Evolutionary conservation across 1,140 invertebrate genomes (phyloP), one percentile per base, ranked within the genome.

Genomic region (Chrysomallon squamiferum): DNA sequence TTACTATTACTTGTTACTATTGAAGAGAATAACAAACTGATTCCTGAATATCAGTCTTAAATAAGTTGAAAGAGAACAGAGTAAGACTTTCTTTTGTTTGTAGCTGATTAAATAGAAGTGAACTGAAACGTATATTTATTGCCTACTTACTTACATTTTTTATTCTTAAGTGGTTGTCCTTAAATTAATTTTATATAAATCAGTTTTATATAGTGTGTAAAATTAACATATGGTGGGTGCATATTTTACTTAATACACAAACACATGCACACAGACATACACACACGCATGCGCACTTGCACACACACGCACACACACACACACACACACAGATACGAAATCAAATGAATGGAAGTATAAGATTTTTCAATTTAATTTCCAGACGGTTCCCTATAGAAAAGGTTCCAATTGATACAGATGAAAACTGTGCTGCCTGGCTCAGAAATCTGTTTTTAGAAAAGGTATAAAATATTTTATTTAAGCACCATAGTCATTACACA

Each of bases 361-460:
- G n/a, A n/a, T n/a, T n/a, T n/a, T n/a, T n/a, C n/a, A 49, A 49
- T 43, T 59, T 54, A 45, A 38, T 35, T 62, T 78, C 25, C 66
- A 89, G 92, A 65, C 89, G 95, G 76, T 92, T 96, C 80, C 91
- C 92, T 4, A 85, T 97, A 20, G 90, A 92, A 56, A 87, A 91
- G 61, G 88, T 98, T 41, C 95, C 95, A 0, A 88, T 90, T 50
- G 89, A 90, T 66, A 73, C 76, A 57, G 94, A 96, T 72, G 90
- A 91, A 66, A 91, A 88, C 61, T 91, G 91, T 65, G 89, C 92
- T 11, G 87, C 90, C 57, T 97, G 93, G 91, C 83, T 98, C 43
- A 90, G 94, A 70, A 86, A 94, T 62, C 82, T 93, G 15, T 97
- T 92, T 83, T 87, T 91, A 71, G 85, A 89, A 78, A 96, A 96